These are phyloP conservation scores for Abscondita cerata DNA, from an alignment of 2,888 invertebrate species.

Conservation along the genomic window DNA sequence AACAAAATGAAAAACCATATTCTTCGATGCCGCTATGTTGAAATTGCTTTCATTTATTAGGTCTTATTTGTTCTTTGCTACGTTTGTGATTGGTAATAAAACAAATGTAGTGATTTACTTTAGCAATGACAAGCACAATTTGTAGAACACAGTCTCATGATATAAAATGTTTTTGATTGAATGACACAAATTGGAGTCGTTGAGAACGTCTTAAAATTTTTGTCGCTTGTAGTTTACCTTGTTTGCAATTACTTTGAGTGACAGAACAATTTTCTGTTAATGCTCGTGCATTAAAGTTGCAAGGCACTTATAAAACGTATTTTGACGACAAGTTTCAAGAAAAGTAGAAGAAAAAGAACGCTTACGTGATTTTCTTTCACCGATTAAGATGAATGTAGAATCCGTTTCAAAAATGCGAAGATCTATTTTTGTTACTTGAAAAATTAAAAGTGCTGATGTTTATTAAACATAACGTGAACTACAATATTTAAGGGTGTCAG, in stretches of 20 bases:
- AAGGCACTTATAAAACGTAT: conserved; percentile 24
- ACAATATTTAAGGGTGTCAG: not conserved
- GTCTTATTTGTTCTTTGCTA: conserved; percentile 1
- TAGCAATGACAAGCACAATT: conserved; percentile 8
- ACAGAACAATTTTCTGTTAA: conserved; percentile 32
- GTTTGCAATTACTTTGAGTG: conserved; percentile 30
- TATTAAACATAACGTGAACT: no score
- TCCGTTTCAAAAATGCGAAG: conserved; percentile 2
- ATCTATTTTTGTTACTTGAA: not conserved
- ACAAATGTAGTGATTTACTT: conserved; percentile 11
- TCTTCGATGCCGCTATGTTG: not conserved
- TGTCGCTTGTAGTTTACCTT: conserved; percentile 29
- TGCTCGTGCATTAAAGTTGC: conserved; percentile 36
- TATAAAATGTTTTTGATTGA: conserved; percentile 13
- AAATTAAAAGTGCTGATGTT: not conserved
- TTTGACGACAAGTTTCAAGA: conserved; percentile 13
- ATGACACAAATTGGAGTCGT: conserved; percentile 15
- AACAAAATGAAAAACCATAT: no score
- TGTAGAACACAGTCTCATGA: not conserved
- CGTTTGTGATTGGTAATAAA: conserved; percentile 8
- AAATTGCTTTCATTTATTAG: conserved; percentile 4
- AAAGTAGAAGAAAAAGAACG: conserved; percentile 11
- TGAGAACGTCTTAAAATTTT: conserved; percentile 18
- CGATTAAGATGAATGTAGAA: conserved; percentile 19
- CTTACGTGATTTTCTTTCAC: conserved; percentile 18